Conservation (phyloP, 2,113 vertebrate genomes). For the Gopherus flavomarginatus region DNA sequence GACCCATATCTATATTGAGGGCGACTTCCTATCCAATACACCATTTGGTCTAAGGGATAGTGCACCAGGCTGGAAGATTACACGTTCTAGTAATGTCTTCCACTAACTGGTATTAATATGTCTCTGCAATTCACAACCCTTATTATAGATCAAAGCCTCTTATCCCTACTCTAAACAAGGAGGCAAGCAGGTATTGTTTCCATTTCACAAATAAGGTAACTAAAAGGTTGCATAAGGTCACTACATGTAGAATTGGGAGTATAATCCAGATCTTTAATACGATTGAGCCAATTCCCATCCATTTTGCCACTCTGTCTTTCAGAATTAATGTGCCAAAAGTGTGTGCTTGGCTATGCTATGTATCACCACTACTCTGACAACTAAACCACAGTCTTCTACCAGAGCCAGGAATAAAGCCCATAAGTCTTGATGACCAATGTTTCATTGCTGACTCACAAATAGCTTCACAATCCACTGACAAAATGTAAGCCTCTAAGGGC, state of each 20-base stretch:
- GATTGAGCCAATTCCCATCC: background rate
- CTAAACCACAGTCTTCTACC: background rate
- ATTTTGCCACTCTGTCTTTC: background rate
- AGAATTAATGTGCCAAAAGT: background rate
- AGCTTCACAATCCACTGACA: background rate
- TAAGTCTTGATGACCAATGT: background rate
- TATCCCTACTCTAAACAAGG: background rate
- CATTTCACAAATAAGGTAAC: background rate
- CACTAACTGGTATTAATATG: background rate
- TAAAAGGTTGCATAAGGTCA: background rate
- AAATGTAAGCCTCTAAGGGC: background rate
- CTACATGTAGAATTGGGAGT: background rate
- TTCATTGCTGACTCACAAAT: background rate
- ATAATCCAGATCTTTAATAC: background rate
- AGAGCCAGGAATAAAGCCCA: background rate
- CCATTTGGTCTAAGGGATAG: background rate
- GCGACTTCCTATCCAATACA: background rate
- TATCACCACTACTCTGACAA: background rate
- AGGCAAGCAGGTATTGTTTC: background rate
- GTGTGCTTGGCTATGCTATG: background rate
- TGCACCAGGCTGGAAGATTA: background rate
- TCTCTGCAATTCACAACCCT: background rate
- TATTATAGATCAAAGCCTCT: constrained; percentile 12
- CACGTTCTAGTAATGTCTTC: background rate
- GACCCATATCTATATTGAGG: background rate